Percentiles rank a stretch among this genome's conserved stretches.
Evolutionary conservation across 2,888 invertebrate species (phyloP).

Genomic region (Tetragnatha montana): DNA sequence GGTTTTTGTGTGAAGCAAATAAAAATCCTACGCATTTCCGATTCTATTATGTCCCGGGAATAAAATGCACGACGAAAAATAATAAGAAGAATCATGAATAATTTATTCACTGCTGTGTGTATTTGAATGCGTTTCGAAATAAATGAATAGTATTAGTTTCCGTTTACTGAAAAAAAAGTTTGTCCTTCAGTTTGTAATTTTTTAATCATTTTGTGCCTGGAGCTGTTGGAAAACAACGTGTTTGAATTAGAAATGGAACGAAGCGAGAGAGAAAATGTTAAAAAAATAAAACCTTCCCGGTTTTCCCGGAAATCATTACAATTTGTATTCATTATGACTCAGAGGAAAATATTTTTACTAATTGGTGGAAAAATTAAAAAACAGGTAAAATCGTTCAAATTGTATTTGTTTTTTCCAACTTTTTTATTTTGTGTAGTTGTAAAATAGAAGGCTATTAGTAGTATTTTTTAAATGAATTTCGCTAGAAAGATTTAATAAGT

Average conservation of each 20-base stretch:
- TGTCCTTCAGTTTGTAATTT: background rate
- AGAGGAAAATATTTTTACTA: no score
- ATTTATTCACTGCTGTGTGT: background rate
- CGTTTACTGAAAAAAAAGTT: background rate
- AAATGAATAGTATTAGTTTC: background rate
- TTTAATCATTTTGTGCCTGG: background rate
- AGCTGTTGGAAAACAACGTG: background rate
- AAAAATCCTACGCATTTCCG: background rate
- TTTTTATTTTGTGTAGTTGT: no score
- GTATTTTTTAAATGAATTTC: no score
- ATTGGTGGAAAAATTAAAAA: no score
- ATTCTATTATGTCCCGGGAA: background rate
- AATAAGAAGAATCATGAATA: background rate
- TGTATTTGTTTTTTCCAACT: no score
- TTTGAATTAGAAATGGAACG: background rate
- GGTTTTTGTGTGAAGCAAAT: background rate
- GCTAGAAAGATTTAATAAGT: no score
- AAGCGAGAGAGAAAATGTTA: background rate
- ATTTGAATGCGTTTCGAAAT: background rate
- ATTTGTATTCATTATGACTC: no score
- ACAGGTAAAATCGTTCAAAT: no score
- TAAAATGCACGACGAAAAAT: background rate
- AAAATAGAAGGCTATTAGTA: no score
- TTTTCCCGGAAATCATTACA: no score
- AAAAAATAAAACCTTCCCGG: no score